Evolutionary conservation across 1,140 invertebrate species (phyloP), one percentile per base, ranked within the genome.

Genomic region (Eueides isabella): DNA sequence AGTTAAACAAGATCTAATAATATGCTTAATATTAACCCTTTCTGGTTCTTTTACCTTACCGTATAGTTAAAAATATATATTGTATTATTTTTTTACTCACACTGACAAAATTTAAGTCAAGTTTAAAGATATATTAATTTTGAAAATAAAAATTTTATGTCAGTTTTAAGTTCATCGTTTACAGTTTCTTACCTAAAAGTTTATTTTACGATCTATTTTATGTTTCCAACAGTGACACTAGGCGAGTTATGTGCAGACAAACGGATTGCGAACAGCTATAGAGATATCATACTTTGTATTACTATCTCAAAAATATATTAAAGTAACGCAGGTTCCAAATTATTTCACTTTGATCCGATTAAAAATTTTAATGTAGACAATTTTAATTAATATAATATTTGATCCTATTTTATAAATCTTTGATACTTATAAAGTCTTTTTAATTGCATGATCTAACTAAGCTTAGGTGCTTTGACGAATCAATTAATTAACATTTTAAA

Each of bases 141-240:
- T 55, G 23, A 55, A 23, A 55, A 55, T 55, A 26, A 11, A 55
- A 55, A 26, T 26, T 12, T 55, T 26, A 55, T 55, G 48, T 55
- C 48, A 26, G 2, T 55, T 55, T 55, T 12, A 19, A 55, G 48
- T 55, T 26, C 48, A 55, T 55, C 48, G 48, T 55, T 55, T 55
- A 55, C 48, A 55, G 23, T 55, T 55, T 55, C 48, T 55, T 55
- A 23, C 48, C 48, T 55, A 55, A 55, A 55, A 55, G 48, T 55
- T 55, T 26, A 55, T 55, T 55, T 55, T 55, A 55, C 48, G 48
- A 55, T 55, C 48, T 23, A 55, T 55, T 55, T 55, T 55, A 55
- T 26, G 48, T 55, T 23, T 23, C 48, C 23, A 55, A 26, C 48
- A 55, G 48, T 55, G 48, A 55, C 23, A 55, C 48, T 55, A 7